A percentile compares a stretch with the other conserved stretches of the same genome.
These are phyloP conservation scores for Telenomus remus DNA, from an alignment of 1,140 invertebrate genomes.

Conservation along the genomic window DNA sequence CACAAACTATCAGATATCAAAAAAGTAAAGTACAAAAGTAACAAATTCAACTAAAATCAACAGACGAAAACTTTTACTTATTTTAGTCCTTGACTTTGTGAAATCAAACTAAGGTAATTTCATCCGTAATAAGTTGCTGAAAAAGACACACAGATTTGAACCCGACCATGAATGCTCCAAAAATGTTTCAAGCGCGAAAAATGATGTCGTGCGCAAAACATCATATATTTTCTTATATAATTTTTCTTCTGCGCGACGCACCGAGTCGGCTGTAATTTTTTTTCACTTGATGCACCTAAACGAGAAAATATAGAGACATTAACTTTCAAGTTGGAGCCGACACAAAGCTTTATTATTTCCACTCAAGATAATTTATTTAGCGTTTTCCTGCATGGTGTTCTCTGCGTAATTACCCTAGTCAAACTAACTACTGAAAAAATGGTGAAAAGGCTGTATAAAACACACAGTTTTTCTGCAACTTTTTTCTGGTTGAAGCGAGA, in stretches of 20 bases:
- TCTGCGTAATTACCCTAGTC: conserved; percentile 18
- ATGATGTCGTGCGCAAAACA: not conserved
- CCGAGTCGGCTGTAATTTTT: conserved; percentile 14
- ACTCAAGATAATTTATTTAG: conserved; percentile 47
- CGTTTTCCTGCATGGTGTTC: conserved; percentile 13
- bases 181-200: conserved; percentile 2
- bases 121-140: no score
- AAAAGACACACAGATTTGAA: no score
- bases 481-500: not conserved
- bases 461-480: not conserved
- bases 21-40: no score
- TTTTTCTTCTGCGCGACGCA: conserved; percentile 3
- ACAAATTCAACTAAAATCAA: no score
- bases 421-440: conserved; percentile 15
- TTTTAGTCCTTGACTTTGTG: no score
- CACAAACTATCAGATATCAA: no score
- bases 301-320: conserved; percentile 49
- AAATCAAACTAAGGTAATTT: no score
- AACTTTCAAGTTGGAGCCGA: conserved; percentile 38
- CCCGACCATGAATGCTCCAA: no score
- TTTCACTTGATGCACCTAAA: conserved; percentile 21
- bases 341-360: conserved; percentile 25
- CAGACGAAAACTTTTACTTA: no score
- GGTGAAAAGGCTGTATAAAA: not conserved
- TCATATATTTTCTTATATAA: conserved; percentile 13